Evolutionary conservation across 2,888 invertebrate species (phyloP).

Genomic region (Magallana nippona): DNA sequence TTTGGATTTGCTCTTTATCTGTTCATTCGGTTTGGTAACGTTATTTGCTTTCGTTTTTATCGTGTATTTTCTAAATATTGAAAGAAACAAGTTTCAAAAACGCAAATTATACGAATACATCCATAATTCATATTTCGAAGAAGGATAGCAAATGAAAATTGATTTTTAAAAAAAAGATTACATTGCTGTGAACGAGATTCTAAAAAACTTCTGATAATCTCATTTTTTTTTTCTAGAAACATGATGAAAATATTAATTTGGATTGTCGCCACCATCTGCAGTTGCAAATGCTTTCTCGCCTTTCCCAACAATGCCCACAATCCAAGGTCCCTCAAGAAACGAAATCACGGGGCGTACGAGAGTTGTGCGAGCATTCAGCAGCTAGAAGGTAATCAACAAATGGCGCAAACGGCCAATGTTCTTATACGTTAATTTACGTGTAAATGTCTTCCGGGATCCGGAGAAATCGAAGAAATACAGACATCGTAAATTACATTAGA

Average conservation of each 20-base stretch:
- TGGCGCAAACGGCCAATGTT: not conserved
- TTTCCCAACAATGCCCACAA: not conserved
- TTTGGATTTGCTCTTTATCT: no score
- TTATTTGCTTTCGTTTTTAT: no score
- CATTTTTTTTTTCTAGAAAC: not conserved
- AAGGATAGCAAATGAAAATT: no score
- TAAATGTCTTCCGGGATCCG: not conserved
- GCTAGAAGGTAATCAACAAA: conserved; percentile 20
- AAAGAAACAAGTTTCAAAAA: no score
- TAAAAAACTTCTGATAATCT: not conserved
- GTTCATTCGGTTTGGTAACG: no score
- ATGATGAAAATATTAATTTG: not conserved
- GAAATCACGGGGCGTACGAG: not conserved
- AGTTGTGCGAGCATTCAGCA: conserved; percentile 14
- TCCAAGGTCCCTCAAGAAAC: not conserved
- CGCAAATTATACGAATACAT: no score
- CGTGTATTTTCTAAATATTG: no score
- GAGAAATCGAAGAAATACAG: not conserved
- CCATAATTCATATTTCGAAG: no score
- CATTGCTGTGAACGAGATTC: no score
- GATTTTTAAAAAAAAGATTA: no score
- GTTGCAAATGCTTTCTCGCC: not conserved
- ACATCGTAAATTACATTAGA: not conserved
- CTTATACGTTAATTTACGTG: not conserved
- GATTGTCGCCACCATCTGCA: not conserved